Evolutionary conservation across 2,888 invertebrate genomes (phyloP).

Genomic region (Philaethria dido): DNA sequence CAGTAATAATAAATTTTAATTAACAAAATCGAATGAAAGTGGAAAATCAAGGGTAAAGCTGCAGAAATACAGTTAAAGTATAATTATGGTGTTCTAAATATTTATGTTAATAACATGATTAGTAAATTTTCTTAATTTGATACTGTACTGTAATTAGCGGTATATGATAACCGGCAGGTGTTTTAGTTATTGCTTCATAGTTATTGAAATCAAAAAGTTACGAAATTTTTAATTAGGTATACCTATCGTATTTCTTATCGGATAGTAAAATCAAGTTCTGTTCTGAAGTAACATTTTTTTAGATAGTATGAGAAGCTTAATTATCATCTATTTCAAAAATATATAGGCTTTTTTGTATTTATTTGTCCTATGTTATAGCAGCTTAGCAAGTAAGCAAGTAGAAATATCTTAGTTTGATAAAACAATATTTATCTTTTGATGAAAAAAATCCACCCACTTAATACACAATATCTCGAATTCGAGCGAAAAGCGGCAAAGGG

Average conservation of each 20-base stretch:
- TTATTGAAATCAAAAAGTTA: constrained; percentile 11
- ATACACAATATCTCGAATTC: too few species aligned
- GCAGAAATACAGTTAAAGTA: background rate
- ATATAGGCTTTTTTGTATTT: too few species aligned
- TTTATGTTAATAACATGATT: constrained; percentile 17
- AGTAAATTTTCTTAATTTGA: constrained; percentile 15
- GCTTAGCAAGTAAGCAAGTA: too few species aligned
- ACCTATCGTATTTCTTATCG: background rate
- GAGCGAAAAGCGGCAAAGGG: too few species aligned
- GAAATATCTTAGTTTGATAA: too few species aligned
- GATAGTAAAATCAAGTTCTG: background rate
- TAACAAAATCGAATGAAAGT: constrained; percentile 16
- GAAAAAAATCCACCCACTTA: too few species aligned
- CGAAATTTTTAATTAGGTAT: constrained; percentile 10
- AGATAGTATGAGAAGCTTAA: too few species aligned
- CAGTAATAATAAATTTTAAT: constrained; percentile 2
- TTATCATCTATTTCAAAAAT: too few species aligned
- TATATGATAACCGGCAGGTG: constrained; percentile 36
- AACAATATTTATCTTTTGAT: too few species aligned
- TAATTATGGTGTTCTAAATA: constrained; percentile 8
- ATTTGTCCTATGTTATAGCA: too few species aligned
- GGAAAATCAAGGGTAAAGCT: constrained; percentile 6
- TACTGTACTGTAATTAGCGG: constrained; percentile 29
- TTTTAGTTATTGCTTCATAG: constrained; percentile 10
- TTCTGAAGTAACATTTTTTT: background rate